Evolutionary conservation across 2,797 vertebrate genomes (phyloP).

Genomic region (Lycodopsis pacificus): DNA sequence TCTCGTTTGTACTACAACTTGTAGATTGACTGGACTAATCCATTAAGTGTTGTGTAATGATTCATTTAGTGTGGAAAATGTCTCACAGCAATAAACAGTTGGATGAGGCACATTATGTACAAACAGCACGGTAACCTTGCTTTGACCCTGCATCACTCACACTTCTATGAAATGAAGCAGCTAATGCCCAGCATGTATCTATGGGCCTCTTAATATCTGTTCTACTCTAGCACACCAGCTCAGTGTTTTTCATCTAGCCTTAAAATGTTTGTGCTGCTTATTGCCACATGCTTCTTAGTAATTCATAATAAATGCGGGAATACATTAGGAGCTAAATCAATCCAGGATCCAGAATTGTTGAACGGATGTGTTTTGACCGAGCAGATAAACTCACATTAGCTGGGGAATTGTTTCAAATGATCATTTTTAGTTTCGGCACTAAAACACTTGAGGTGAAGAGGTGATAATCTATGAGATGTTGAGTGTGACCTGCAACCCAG

Average conservation of each 20-base stretch:
- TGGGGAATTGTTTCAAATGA: conserved; percentile 26
- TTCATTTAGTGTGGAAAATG: conserved; percentile 14
- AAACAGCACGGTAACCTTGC: conserved; percentile 1
- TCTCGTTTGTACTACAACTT: not conserved
- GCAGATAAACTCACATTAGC: not conserved
- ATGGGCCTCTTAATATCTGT: not conserved
- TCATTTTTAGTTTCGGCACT: not conserved
- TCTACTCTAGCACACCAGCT: not conserved
- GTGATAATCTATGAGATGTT: conserved; percentile 18
- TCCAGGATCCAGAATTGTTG: not conserved
- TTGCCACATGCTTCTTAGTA: not conserved
- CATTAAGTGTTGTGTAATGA: conserved; percentile 21
- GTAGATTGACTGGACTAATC: conserved; percentile 1
- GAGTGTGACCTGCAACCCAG: conserved; percentile 23
- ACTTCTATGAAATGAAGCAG: not conserved
- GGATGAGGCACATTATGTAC: conserved; percentile 13
- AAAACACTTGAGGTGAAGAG: conserved; percentile 5
- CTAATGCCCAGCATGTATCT: not conserved
- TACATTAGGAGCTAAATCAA: conserved; percentile 12
- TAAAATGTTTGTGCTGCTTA: not conserved
- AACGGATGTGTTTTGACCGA: conserved; percentile 10
- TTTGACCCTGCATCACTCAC: not conserved
- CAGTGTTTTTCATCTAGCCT: not conserved
- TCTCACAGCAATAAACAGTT: conserved; percentile 5
- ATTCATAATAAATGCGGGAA: not conserved